Evolutionary conservation across 2,888 invertebrate genomes (phyloP), one percentile per base, ranked within the genome.

Genomic region (Tribolium freemani): DNA sequence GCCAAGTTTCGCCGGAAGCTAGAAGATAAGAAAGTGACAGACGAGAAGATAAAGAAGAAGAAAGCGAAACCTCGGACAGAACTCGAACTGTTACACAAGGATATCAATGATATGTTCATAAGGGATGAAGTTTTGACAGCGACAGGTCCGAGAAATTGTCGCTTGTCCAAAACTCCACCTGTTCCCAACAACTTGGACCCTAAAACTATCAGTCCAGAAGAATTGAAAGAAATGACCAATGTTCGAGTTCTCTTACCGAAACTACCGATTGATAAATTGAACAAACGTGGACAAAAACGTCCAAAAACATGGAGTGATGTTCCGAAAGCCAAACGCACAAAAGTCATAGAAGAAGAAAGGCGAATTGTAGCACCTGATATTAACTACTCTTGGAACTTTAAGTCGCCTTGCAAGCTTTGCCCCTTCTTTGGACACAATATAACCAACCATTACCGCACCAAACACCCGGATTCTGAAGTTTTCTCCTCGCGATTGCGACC

Each of bases 61-160:
- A 78, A 77, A 86, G 86, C 83, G 83, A 84, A 86, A 5, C 73
- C 53, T 20, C 75, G 76, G 51, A 88, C 88, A 66, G 93, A 93
- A 79, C 81, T 93, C 57, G 89, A 91, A 78, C 88, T 88, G 83
- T 86, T 93, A 1, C 93, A 93, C 77, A 91, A 91, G 73, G 92
- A 93, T 77, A 90, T 93, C 50, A 89, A 91, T 77, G 92, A 93
- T 79, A 92, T 92, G 90, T 92, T 92, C 79, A 90, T 92, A 66
- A 88, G 89, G 75, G 89, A 91, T 75, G 91, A 90, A 31, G 89
- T 92, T 1, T 83, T 91, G 21, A 89, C 90, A 63, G 89, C 91
- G n/a, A 90, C 90, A 1, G 92, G 92, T 6, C 89, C 91, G 79
- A 86, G 93, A 75, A 90, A 90, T 88, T 93, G 92, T 81, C 89